A percentile compares a stretch with the other conserved stretches of the same genome.
Conservation (phyloP, 2,113 vertebrate species). For the Maccullochella peelii region DNA sequence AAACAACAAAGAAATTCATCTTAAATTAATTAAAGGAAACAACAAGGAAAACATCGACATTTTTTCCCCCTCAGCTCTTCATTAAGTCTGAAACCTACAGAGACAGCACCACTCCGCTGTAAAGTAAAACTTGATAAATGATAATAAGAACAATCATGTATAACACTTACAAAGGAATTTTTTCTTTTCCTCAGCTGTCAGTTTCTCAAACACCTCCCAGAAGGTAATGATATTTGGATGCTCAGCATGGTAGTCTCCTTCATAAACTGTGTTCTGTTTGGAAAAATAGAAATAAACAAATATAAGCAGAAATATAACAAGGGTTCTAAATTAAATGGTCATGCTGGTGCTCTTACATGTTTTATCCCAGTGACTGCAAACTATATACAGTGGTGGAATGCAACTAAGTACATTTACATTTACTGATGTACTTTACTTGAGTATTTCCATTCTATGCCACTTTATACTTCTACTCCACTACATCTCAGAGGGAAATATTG, state of each 20-base stretch:
- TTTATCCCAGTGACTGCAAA: neutral
- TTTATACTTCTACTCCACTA: neutral
- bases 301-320: neutral
- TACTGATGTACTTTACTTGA: neutral
- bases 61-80: neutral
- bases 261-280: constrained; percentile 84
- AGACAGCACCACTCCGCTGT: neutral
- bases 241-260: constrained; percentile 69
- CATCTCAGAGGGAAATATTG: neutral
- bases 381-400: neutral
- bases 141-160: neutral
- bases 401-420: too few relatives aligned
- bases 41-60: neutral
- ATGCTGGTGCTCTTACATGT: neutral
- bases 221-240: constrained; percentile 86
- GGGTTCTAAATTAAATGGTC: too few relatives aligned
- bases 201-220: constrained; percentile 88
- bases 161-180: constrained; percentile 85
- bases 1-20: neutral
- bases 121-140: neutral
- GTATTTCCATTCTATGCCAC: neutral
- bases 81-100: neutral
- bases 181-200: constrained; percentile 85
- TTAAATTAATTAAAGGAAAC: neutral
- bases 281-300: constrained; percentile 16